Base-by-base conservation (phyloP, 2,797 vertebrate genomes). In the Allochrocebus solatus region DNA sequence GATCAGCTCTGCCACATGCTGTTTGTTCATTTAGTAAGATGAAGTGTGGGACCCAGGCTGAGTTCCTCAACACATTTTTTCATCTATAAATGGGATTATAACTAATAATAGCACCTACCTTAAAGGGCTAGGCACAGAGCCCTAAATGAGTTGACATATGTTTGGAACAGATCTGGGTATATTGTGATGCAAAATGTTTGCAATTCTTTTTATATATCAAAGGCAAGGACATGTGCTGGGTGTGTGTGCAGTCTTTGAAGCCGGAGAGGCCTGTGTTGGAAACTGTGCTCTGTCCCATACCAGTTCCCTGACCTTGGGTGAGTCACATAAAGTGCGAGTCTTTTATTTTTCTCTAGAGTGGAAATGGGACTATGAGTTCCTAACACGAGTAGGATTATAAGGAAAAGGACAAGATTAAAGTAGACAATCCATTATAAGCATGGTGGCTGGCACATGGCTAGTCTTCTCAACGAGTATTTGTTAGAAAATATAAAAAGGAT, bases 181-280 rank as follows among this genome's bases (percentile, higher is more conserved):
- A 16, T 21, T 21, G 21, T n/a, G 78, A 28, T 16, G 1, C 4
- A 41, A 30, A 36, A 22, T 16, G 4, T 57, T 79, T 92, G 53
- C 11, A 13, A 24, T 50, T 50, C 48, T 43, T 50, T 30, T 70
- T 61, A 3, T 30, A 17, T 19, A 39, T 1, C 1, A 33, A 80
- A 80, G 55, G 59, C 11, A 4, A 85, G 46, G 17, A 7, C 3
- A 0, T 7, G 13, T 48, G 1, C 50, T 43, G 9, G 13, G 33
- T 33, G 19, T 33, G 10, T 11, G 9, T n/a, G 5, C 7, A 8
- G 21, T 28, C 50, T 78, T 59, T 19, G 26, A 24, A 46, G 11
- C 10, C 17, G 1, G 0, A 22, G 3, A 24, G 39, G 24, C 3
- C 41, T 57, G 7, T 2, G 3, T 11, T 70, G 14, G 41, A 28